Conservation (phyloP, 2,888 invertebrate species). For the Hesperia comma region DNA sequence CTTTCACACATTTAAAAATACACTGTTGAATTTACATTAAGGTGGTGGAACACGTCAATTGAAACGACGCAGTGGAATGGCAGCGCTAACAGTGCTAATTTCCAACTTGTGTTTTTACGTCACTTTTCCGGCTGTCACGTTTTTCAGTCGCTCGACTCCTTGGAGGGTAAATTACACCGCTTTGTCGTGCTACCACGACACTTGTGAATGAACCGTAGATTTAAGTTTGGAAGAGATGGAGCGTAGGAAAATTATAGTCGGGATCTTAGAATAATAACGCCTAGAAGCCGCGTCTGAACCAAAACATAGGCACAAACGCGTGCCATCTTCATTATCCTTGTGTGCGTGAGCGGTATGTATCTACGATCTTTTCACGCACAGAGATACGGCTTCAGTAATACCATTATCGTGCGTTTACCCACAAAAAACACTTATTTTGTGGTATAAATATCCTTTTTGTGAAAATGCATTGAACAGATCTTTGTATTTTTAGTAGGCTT, state of each 20-base stretch:
- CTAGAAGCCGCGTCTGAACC: no score
- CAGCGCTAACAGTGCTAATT: conserved; percentile 8
- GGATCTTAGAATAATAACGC: no score
- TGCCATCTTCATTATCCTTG: no score
- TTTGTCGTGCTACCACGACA: conserved; percentile 30
- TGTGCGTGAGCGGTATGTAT: no score
- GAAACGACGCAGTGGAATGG: not conserved
- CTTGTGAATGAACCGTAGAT: conserved; percentile 4
- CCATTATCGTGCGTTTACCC: no score
- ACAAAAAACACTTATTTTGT: no score
- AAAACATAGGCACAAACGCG: no score
- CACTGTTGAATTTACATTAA: not conserved
- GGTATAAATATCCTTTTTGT: no score
- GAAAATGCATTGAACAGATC: no score
- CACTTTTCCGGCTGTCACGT: conserved; percentile 9
- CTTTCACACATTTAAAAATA: not conserved
- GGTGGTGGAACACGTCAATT: not conserved
- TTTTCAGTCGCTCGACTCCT: conserved; percentile 39
- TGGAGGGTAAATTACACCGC: conserved; percentile 38
- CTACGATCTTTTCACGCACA: no score
- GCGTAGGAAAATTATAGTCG: not conserved
- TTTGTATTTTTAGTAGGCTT: no score
- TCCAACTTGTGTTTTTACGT: conserved; percentile 13
- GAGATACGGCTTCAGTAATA: no score
- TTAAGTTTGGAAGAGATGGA: conserved; percentile 1